A percentile compares a stretch with the other conserved stretches of the same genome.
phyloP scores from a whole-genome alignment of 2,888 invertebrate genomes.

The Xylota segnis region DNA sequence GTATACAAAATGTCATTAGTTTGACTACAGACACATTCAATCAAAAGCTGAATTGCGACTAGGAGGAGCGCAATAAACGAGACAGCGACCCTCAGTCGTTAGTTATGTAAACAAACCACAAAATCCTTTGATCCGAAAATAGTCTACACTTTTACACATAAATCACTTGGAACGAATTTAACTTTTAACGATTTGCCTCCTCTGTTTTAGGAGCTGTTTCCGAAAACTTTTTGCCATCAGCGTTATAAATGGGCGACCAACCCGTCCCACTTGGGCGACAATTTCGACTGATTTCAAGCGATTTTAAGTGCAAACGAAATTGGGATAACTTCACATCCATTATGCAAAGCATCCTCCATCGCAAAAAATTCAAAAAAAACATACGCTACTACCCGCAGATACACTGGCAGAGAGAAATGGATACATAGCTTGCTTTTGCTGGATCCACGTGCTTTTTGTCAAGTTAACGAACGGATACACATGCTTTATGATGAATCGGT shows the following conservation, averaged over 20 bases:
- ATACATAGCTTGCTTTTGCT: background rate
- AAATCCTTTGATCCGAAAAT: background rate
- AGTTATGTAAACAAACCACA: background rate
- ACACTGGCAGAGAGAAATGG: constrained; percentile 7
- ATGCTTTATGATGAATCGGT: constrained; percentile 16
- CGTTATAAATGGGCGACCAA: background rate
- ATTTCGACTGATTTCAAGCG: constrained; percentile 6
- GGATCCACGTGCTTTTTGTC: constrained; percentile 17
- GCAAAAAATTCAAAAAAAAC: background rate
- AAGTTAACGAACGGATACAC: constrained; percentile 27
- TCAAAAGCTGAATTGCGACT: too few species aligned
- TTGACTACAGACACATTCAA: too few species aligned
- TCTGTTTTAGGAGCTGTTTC: background rate
- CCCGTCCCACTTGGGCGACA: too few species aligned
- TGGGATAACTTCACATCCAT: constrained; percentile 4
- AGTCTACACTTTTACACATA: background rate
- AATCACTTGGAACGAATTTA: background rate
- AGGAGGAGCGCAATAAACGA: background rate
- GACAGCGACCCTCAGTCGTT: background rate
- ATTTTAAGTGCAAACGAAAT: constrained; percentile 23
- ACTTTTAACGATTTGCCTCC: background rate
- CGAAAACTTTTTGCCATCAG: constrained; percentile 8
- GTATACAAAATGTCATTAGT: too few species aligned
- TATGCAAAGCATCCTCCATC: background rate
- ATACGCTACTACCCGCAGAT: background rate